Conservation (phyloP, 2,888 invertebrate genomes). For the Sinelater perroti region DNA sequence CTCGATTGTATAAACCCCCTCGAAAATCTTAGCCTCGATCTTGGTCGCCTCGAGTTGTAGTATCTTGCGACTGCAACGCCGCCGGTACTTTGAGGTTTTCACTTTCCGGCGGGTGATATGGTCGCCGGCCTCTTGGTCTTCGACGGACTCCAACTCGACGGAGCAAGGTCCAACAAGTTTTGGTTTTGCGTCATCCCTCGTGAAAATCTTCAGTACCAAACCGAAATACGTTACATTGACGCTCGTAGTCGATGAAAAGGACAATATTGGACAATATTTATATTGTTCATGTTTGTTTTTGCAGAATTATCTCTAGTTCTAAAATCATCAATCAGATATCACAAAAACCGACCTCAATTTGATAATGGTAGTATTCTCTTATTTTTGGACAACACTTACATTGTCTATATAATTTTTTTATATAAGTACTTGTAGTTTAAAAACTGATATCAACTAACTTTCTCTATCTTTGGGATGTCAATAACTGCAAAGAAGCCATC, state of each 20-base stretch:
- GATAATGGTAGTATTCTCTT: too few relatives aligned
- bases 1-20: constrained; percentile 92
- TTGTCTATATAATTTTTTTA: too few relatives aligned
- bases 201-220: constrained; percentile 7
- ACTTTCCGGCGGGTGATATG: constrained; percentile 57
- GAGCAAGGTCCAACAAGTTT: constrained; percentile 73
- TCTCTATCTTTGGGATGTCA: too few relatives aligned
- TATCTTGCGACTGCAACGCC: constrained; percentile 72
- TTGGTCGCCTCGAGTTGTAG: constrained; percentile 85
- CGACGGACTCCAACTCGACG: constrained; percentile 73
- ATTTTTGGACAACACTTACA: too few relatives aligned
- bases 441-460: too few relatives aligned
- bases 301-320: too few relatives aligned
- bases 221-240: constrained; percentile 43
- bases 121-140: constrained; percentile 63
- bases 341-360: too few relatives aligned
- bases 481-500: too few relatives aligned
- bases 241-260: constrained; percentile 47
- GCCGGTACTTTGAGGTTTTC: constrained; percentile 67
- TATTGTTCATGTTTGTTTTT: too few relatives aligned
- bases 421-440: too few relatives aligned
- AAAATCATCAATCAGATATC: too few relatives aligned
- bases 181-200: constrained; percentile 62
- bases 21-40: constrained; percentile 87
- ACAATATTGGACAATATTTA: too few relatives aligned